Evolutionary conservation across 2,113 vertebrate genomes (phyloP), one percentile per base, ranked within the genome.

Genomic region (Seriola dumerili): DNA sequence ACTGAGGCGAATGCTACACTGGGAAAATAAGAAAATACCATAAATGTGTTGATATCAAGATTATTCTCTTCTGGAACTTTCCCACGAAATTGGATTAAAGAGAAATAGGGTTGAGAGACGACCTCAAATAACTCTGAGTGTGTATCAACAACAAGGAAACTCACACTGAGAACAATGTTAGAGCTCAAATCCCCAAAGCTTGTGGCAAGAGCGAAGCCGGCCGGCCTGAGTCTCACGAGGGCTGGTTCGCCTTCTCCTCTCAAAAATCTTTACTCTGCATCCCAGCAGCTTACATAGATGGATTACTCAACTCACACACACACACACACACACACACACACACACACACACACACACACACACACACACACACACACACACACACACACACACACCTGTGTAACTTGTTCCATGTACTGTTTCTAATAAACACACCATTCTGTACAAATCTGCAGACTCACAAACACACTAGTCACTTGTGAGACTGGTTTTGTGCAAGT

Each of bases 181-280:
- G 57, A 83, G 77, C 65, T 71, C 12, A 91, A 92, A 90, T 89
- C 89, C 85, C 63, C 19, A 78, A 85, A 91, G 72, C 70, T 83
- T 90, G 85, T 84, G 81, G 76, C 81, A 75, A 84, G 81, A 89
- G 50, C 83, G 78, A 86, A 74, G 84, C 83, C 44, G 8, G 61
- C 34, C 79, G 55, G 71, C 80, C 48, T 29, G 67, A 82, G 77
- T 58, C 81, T 87, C 81, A 86, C 83, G 74, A 68, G 78, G 81
- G 70, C 78, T 48, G 74, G n/a, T 77, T 83, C 4, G 69, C 63
- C 48, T 72, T 70, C 34, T 67, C 42, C 57, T 5, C 40, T 73
- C 57, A 59, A 78, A 87, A 88, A 83, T 76, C 50, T 65, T 78
- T 80, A 76, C 54, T 77, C 52, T n/a, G 73, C 72, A 82, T 75